phyloP scores from a whole-genome alignment of 2,888 invertebrate species.

The Lithophane semibrunnea region DNA sequence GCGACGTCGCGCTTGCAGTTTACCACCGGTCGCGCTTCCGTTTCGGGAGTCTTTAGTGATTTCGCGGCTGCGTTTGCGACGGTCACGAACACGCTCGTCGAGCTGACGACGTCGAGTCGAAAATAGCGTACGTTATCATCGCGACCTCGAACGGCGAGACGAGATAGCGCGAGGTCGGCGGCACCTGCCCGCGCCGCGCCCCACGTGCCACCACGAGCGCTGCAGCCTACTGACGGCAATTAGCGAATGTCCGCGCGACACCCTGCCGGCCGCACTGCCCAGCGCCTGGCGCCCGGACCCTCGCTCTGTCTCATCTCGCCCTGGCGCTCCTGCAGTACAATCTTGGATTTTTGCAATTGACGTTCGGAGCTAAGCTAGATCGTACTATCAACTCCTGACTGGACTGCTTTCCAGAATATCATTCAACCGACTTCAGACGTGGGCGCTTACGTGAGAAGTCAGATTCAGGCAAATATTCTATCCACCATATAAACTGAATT shows the following conservation, averaged over 20 bases:
- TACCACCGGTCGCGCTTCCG: conserved; percentile 73
- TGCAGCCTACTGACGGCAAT: conserved; percentile 75
- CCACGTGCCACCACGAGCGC: conserved; percentile 81
- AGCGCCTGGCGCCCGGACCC: conserved; percentile 22
- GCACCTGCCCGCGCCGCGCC: conserved; percentile 84
- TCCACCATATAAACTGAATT: conserved; percentile 21
- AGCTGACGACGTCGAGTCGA: conserved; percentile 80
- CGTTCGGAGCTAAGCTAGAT: conserved; percentile 57
- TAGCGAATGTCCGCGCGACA: conserved; percentile 66
- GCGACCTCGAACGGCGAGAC: conserved; percentile 88
- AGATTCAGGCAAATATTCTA: conserved; percentile 42
- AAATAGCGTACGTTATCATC: conserved; percentile 89
- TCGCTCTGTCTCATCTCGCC: conserved; percentile 62
- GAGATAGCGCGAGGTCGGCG: conserved; percentile 89
- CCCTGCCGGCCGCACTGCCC: conserved; percentile 29
- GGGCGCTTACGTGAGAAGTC: conserved; percentile 37
- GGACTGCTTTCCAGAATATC: conserved; percentile 30
- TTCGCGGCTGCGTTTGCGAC: conserved; percentile 84
- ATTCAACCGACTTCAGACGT: conserved; percentile 32
- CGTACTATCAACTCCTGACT: conserved; percentile 7
- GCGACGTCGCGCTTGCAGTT: conserved; percentile 67
- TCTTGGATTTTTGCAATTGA: conserved; percentile 61
- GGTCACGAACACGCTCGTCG: conserved; percentile 79
- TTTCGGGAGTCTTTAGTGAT: conserved; percentile 81
- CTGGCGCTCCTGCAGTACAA: conserved; percentile 21